Evolutionary conservation across 2,113 vertebrate species (phyloP).

Genomic region (Probosciger aterrimus): DNA sequence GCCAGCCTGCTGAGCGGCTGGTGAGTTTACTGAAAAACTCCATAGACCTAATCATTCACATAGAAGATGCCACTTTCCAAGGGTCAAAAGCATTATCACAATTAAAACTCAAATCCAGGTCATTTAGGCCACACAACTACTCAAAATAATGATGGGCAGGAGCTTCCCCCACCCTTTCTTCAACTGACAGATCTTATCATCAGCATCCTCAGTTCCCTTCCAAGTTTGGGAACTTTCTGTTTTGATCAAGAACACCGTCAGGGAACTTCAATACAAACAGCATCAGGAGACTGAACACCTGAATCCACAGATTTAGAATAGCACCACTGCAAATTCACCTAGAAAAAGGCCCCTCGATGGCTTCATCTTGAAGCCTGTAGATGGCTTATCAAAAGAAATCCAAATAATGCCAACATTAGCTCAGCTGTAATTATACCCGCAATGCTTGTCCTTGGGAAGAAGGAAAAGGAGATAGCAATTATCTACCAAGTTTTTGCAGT

Average conservation of each 20-base stretch:
- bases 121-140: background rate
- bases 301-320: background rate
- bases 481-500: background rate
- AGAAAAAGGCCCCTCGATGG: rapidly evolving
- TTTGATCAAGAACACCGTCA: background rate
- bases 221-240: background rate
- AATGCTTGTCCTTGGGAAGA: background rate
- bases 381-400: background rate
- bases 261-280: background rate
- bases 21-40: background rate
- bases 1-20: background rate
- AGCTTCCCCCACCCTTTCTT: background rate
- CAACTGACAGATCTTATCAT: background rate
- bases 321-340: background rate
- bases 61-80: background rate
- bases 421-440: background rate
- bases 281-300: background rate
- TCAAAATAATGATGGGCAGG: background rate
- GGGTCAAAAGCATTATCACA: background rate
- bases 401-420: background rate
- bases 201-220: background rate
- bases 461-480: background rate
- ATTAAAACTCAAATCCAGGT: background rate
- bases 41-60: background rate
- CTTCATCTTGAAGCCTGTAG: background rate